phyloP scores from a whole-genome alignment of 2,797 vertebrate genomes.

The Myoxocephalus aenaeus region DNA sequence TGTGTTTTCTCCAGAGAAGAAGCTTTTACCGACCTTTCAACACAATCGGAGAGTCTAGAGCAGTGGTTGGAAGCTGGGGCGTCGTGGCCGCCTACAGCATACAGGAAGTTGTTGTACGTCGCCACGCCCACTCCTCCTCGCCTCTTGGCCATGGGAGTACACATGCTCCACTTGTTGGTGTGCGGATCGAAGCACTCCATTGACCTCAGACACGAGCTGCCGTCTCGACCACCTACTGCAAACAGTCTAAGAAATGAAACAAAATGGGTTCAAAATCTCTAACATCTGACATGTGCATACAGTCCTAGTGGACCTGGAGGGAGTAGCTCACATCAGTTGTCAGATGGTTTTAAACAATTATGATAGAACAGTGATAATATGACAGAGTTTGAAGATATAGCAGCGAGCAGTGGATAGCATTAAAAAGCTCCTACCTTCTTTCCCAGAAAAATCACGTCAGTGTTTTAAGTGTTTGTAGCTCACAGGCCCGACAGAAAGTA shows the following conservation, averaged over 20 bases:
- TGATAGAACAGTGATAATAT: conserved; percentile 25
- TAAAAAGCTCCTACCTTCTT: conserved; percentile 46
- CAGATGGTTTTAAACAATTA: conserved; percentile 10
- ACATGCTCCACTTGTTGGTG: conserved; percentile 98
- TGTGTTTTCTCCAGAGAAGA: conserved; percentile 10
- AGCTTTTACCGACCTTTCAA: conserved; percentile 88
- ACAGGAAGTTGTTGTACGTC: conserved; percentile 94
- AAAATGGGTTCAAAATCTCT: neutral
- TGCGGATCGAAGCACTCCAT: conserved; percentile 98
- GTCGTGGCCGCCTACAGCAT: conserved; percentile 96
- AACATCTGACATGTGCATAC: neutral
- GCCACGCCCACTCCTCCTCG: conserved; percentile 95
- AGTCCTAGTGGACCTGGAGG: neutral
- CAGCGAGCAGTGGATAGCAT: conserved; percentile 21
- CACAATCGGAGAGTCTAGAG: conserved; percentile 93
- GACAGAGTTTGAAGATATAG: conserved; percentile 30
- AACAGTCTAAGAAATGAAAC: conserved; percentile 85
- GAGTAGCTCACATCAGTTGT: conserved; percentile 1
- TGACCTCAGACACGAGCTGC: conserved; percentile 95
- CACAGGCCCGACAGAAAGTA: conserved; percentile 59
- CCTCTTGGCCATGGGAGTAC: conserved; percentile 94
- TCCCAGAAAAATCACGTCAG: conserved; percentile 59
- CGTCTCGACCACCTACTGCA: conserved; percentile 94
- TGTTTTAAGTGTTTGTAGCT: conserved; percentile 58
- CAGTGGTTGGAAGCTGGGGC: conserved; percentile 96